These are phyloP conservation scores for Bombus haemorrhoidalis DNA, from an alignment of 1,140 invertebrate genomes.

Conservation along the genomic window DNA sequence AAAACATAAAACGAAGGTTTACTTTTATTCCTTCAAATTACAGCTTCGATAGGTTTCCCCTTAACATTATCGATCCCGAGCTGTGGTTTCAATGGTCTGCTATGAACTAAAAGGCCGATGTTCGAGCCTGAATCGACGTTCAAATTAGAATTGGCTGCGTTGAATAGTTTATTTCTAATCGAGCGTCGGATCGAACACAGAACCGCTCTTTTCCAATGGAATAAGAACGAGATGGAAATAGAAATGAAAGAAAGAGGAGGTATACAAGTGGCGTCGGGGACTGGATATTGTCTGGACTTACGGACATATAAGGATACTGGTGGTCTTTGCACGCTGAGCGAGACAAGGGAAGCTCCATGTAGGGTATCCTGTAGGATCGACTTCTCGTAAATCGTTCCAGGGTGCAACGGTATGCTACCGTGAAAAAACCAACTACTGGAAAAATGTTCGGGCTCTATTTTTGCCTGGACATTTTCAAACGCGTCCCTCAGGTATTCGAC, in stretches of 20 bases:
- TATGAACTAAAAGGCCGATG: not conserved
- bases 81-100: not conserved
- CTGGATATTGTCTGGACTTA: slow-evolving; percentile 72
- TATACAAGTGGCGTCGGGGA: slow-evolving; percentile 43
- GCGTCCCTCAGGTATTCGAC: too few species aligned
- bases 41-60: not conserved
- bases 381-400: slow-evolving; percentile 62
- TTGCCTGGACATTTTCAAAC: not conserved
- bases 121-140: not conserved
- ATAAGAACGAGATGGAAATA: slow-evolving; percentile 2
- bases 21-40: not conserved
- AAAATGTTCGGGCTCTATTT: slow-evolving; percentile 17
- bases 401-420: slow-evolving; percentile 54
- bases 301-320: slow-evolving; percentile 75
- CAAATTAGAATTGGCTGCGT: not conserved
- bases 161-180: slow-evolving; percentile 5
- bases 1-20: too few species aligned
- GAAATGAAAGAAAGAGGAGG: slow-evolving; percentile 29
- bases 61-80: not conserved
- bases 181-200: slow-evolving; percentile 9
- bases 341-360: slow-evolving; percentile 62
- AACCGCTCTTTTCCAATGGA: not conserved
- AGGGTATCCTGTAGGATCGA: slow-evolving; percentile 51
- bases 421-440: not conserved
- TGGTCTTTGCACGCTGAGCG: slow-evolving; percentile 48